Evolutionary conservation across 2,113 vertebrate species (phyloP).

Genomic region (Castor canadensis): DNA sequence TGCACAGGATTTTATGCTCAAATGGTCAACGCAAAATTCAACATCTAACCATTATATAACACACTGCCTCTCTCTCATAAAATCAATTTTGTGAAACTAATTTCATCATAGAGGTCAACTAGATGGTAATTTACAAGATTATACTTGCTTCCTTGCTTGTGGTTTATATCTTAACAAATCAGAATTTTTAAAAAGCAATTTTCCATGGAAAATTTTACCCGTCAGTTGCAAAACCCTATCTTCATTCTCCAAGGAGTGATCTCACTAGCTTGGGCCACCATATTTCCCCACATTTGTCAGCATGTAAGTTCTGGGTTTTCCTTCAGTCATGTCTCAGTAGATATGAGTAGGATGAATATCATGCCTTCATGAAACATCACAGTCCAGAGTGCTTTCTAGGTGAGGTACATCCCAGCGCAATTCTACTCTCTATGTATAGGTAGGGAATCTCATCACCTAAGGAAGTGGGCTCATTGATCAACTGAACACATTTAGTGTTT

Average conservation of each 20-base stretch:
- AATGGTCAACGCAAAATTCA: background rate
- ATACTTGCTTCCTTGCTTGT: background rate
- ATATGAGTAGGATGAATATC: background rate
- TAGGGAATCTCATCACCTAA: background rate
- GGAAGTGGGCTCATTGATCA: background rate
- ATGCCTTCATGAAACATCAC: background rate
- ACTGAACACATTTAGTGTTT: background rate
- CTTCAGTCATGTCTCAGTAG: background rate
- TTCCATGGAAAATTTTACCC: background rate
- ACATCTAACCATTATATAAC: background rate
- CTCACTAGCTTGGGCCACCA: background rate
- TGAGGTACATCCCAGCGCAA: background rate
- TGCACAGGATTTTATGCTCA: background rate
- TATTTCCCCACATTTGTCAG: background rate
- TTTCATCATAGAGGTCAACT: background rate
- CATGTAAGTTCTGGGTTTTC: background rate
- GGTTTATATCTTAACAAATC: background rate
- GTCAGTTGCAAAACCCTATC: background rate
- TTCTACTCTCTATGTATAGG: background rate
- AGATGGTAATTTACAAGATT: background rate
- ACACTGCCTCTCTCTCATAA: background rate
- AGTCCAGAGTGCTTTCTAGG: background rate
- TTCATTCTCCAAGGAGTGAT: background rate
- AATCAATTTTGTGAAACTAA: background rate
- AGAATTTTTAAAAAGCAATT: background rate